Conservation (phyloP, 2,113 vertebrate genomes). For the Xiphophorus couchianus region DNA sequence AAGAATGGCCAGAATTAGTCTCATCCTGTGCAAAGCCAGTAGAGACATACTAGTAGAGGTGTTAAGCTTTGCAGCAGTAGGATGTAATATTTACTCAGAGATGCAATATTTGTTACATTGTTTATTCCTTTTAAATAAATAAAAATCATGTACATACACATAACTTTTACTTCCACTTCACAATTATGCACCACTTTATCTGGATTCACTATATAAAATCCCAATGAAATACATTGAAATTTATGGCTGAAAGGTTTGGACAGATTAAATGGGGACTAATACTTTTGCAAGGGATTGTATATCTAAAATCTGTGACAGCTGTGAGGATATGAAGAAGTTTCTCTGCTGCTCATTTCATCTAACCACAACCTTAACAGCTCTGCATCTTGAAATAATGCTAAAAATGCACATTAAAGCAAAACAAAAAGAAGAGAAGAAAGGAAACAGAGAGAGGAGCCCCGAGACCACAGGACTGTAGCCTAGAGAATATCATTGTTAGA, state of each 20-base stretch:
- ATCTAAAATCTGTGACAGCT: background rate
- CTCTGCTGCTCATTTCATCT: background rate
- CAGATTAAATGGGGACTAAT: background rate
- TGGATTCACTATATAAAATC: background rate
- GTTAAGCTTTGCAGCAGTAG: too few relatives aligned
- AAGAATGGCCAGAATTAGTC: background rate
- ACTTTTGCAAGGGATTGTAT: background rate
- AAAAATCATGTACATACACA: too few relatives aligned
- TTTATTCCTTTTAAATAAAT: too few relatives aligned
- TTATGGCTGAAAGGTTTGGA: background rate
- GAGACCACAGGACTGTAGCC: too few relatives aligned
- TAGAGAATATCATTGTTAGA: too few relatives aligned
- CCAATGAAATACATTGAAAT: background rate
- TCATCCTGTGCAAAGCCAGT: background rate
- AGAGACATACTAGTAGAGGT: background rate
- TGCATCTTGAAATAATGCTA: too few relatives aligned
- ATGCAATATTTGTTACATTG: too few relatives aligned
- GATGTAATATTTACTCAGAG: too few relatives aligned
- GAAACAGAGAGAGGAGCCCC: too few relatives aligned
- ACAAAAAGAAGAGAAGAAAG: background rate
- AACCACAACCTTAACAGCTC: too few relatives aligned
- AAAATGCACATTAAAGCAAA: background rate
- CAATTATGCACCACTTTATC: background rate
- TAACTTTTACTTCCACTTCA: background rate
- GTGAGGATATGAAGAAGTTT: background rate